Conservation (phyloP, 2,797 vertebrate genomes). For the Xenentodon cancila region DNA sequence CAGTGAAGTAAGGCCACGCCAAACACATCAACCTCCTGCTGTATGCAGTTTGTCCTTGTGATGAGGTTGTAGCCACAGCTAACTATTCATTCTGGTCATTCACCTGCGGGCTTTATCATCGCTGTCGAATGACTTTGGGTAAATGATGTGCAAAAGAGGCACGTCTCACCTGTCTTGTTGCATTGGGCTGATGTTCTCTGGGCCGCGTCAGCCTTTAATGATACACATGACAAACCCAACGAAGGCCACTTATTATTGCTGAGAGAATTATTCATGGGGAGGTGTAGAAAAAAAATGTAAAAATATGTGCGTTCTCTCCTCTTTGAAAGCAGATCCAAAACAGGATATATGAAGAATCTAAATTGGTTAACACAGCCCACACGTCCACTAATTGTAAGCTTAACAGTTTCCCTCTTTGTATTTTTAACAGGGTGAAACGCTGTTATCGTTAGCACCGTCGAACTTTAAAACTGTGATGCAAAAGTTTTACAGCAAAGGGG, state of each 20-base stretch:
- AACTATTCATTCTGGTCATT: constrained; percentile 68
- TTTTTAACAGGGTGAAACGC: background rate
- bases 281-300: background rate
- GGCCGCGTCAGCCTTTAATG: constrained; percentile 31
- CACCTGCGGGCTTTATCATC: constrained; percentile 54
- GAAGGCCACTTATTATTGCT: constrained; percentile 2
- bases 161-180: constrained; percentile 52
- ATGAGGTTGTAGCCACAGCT: constrained; percentile 64
- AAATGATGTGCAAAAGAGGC: constrained; percentile 54
- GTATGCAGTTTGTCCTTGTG: constrained; percentile 67
- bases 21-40: constrained; percentile 65
- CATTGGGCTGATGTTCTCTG: constrained; percentile 43
- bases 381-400: background rate
- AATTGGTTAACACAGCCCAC: background rate
- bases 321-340: background rate
- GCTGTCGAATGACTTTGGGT: constrained; percentile 60
- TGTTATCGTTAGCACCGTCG: too few relatives aligned
- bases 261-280: background rate
- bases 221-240: constrained; percentile 8
- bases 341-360: background rate
- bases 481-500: too few relatives aligned
- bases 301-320: background rate
- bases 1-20: constrained; percentile 53
- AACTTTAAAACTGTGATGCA: too few relatives aligned
- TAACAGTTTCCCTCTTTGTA: background rate